These are phyloP conservation scores for Upupa epops DNA, from an alignment of 2,113 vertebrate species.

Conservation along the genomic window DNA sequence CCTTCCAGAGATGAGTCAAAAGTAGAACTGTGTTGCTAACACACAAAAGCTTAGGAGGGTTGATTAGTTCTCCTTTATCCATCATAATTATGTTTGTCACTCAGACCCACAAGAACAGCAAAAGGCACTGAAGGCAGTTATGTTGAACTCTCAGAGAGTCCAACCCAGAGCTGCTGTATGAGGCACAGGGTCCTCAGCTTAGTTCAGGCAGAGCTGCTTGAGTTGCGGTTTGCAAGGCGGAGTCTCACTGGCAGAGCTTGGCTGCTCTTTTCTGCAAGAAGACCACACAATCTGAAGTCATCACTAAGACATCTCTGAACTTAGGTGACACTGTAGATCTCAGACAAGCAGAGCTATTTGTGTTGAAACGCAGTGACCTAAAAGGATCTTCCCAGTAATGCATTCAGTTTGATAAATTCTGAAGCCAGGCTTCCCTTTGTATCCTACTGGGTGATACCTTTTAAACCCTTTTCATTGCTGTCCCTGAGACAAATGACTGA, in stretches of 20 bases:
- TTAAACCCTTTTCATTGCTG: not conserved
- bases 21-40: conserved; percentile 6
- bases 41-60: not conserved
- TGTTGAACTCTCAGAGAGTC: not conserved
- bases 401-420: not conserved
- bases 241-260: not conserved
- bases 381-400: not conserved
- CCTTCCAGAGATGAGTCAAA: conserved; percentile 55
- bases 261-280: not conserved
- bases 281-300: not conserved
- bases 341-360: not conserved
- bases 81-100: not conserved
- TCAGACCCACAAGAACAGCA: not conserved
- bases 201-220: rapidly evolving
- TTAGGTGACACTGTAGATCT: not conserved
- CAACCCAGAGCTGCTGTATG: rapidly evolving
- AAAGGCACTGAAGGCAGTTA: not conserved
- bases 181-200: not conserved
- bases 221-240: not conserved
- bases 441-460: not conserved
- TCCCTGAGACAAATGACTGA: not conserved
- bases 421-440: not conserved
- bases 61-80: not conserved
- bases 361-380: not conserved
- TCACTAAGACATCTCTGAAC: not conserved